Evolutionary conservation across 2,888 invertebrate species (phyloP).

Genomic region (Cataglyphis altisquamis): DNA sequence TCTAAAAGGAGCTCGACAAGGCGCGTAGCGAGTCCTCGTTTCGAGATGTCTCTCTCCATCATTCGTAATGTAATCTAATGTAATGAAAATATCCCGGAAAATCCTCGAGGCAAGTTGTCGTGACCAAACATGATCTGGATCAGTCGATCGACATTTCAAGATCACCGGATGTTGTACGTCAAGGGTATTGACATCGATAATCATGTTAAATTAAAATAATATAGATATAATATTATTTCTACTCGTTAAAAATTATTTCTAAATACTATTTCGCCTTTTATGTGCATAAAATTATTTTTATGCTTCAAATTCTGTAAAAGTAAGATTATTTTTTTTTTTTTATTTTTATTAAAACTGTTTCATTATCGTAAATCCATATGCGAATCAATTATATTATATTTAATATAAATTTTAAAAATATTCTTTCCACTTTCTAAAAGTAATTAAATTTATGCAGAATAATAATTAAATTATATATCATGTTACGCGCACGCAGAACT

Average conservation of each 20-base stretch:
- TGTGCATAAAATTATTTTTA: neutral
- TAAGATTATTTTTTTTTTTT: neutral
- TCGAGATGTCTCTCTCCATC: neutral
- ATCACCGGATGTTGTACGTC: constrained; percentile 66
- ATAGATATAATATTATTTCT: neutral
- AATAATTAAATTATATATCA: no score
- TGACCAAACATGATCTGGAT: constrained; percentile 58
- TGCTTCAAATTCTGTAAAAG: neutral
- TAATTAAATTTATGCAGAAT: neutral
- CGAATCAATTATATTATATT: neutral
- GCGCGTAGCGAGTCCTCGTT: constrained; percentile 40
- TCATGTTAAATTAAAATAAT: neutral
- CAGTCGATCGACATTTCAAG: constrained; percentile 69
- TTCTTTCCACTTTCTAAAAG: neutral
- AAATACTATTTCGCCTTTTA: neutral
- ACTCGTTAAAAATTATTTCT: neutral
- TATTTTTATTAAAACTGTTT: neutral
- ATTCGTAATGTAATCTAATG: constrained; percentile 33
- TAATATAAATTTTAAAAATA: neutral
- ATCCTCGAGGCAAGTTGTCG: constrained; percentile 62
- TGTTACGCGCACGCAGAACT: neutral
- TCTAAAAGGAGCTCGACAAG: constrained; percentile 67
- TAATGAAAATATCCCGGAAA: constrained; percentile 70
- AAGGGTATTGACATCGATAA: constrained; percentile 41
- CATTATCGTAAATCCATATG: neutral